Base-by-base conservation (phyloP, 2,113 vertebrate genomes). In the Herpetotheres cachinnans region DNA sequence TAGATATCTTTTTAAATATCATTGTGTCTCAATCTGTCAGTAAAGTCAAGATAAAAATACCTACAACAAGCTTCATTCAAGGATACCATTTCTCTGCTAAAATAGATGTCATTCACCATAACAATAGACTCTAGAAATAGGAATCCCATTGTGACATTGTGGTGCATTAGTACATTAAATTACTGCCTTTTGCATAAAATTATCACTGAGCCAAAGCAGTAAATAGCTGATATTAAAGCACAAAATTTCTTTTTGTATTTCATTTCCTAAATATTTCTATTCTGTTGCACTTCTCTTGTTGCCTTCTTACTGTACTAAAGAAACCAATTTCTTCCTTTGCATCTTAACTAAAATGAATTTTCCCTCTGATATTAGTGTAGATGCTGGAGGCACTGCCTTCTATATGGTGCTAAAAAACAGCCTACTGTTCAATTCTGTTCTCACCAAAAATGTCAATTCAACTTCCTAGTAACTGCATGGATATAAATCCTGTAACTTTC, bases 111-210 rank as follows among this genome's bases (percentile, higher is more conserved):
- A 96, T 96, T 97, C 83, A 86, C 91, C 86, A 81, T 94, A 94
- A 97, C 73, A 94, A 88, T 92, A 89, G 59, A 84, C 16, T 38
- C 93, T 94, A 93, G 94, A 98, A 98, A 97, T 88, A 97, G 86
- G 84, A 97, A 83, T 90, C 70, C 80, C 52, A 74, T 82, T 95
- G 92, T 95, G 92, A 93, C 59, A 86, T 81, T 88, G 47, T 78
- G 26, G 65, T 86, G 42, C 85, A 74, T 95, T 96, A 21, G 25
- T 76, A 95, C 83, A 36, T 89, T 96, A 93, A 97, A 94, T 97
- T 95, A 90, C 62, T 95, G 89, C 56, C 74, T 97, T 96, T 97
- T 91, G 58, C 91, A 89, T 93, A 93, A 82, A 94, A 80, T 61
- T 55, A 93, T 93, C 88, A 77, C 85, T 79, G 65, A 95, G n/a